Evolutionary conservation across 2,797 vertebrate species (phyloP).

Genomic region (Acrossocheilus fasciatus): DNA sequence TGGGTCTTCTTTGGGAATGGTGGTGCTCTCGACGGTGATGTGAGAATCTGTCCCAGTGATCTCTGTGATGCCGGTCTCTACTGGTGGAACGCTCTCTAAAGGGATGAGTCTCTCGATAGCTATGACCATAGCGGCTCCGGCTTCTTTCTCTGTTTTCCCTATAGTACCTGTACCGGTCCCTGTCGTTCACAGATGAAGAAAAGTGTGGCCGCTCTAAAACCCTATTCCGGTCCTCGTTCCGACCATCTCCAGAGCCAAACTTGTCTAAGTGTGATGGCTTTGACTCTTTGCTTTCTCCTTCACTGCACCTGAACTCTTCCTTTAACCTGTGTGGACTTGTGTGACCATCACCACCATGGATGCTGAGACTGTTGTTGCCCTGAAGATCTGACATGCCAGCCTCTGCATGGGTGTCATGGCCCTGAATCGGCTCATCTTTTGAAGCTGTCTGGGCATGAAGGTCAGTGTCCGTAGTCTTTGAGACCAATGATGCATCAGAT

Average conservation of each 20-base stretch:
- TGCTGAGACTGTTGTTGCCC: conserved; percentile 25
- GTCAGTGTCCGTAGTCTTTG: conserved; percentile 61
- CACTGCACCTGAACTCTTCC: conserved; percentile 36
- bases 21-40: conserved; percentile 55
- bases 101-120: conserved; percentile 59
- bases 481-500: background rate
- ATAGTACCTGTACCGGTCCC: conserved; percentile 69
- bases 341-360: background rate
- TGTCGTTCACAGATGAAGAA: conserved; percentile 51
- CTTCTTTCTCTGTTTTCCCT: conserved; percentile 72
- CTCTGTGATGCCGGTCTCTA: conserved; percentile 70
- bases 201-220: conserved; percentile 57
- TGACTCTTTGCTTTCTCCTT: conserved; percentile 68
- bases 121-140: conserved; percentile 67
- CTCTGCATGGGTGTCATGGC: conserved; percentile 24
- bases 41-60: conserved; percentile 68
- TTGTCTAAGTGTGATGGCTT: conserved; percentile 66
- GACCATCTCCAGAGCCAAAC: conserved; percentile 64
- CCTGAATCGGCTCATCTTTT: conserved; percentile 42
- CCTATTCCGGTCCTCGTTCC: conserved; percentile 64
- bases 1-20: conserved; percentile 38
- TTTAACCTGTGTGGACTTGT: conserved; percentile 50
- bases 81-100: conserved; percentile 73
- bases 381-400: conserved; percentile 2
- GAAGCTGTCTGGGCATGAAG: conserved; percentile 60